Percentiles rank a stretch among this genome's conserved stretches.
These are phyloP conservation scores for Antheraea assamensis DNA, from an alignment of 2,888 invertebrate species.

Conservation along the genomic window DNA sequence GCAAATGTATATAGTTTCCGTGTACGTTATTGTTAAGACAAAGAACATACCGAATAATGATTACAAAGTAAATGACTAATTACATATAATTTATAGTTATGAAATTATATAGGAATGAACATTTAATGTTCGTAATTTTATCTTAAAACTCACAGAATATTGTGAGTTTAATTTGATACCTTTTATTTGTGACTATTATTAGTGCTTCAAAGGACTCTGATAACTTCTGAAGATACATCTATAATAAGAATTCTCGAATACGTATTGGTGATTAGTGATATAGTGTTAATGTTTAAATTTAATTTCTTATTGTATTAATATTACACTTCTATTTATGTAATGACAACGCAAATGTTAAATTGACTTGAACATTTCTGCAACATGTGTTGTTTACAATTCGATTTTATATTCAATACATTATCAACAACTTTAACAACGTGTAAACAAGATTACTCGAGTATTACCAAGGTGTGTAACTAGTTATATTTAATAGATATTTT, in stretches of 20 bases:
- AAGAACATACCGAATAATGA: too few relatives aligned
- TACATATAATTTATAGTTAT: too few relatives aligned
- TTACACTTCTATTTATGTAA: neutral
- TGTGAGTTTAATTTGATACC: neutral
- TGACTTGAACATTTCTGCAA: neutral
- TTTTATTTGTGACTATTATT: neutral
- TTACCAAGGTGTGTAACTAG: slow-evolving; percentile 15
- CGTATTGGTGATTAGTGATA: neutral
- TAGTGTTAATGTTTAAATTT: neutral
- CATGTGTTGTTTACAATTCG: slow-evolving; percentile 1
- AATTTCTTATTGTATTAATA: neutral
- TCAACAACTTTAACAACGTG: slow-evolving; percentile 13
- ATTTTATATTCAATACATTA: slow-evolving; percentile 13
- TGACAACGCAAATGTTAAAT: neutral
- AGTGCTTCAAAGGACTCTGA: neutral
- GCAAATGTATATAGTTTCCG: too few relatives aligned
- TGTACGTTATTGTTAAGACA: too few relatives aligned
- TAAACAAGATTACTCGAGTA: slow-evolving; percentile 14
- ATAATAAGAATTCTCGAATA: neutral
- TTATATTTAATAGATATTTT: neutral
- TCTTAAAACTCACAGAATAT: neutral
- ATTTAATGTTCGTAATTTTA: neutral
- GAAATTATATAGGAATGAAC: neutral
- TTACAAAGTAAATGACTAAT: too few relatives aligned
- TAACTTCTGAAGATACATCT: neutral